phyloP scores from a whole-genome alignment of 1,140 invertebrate genomes.

The Aphidius gifuensis region DNA sequence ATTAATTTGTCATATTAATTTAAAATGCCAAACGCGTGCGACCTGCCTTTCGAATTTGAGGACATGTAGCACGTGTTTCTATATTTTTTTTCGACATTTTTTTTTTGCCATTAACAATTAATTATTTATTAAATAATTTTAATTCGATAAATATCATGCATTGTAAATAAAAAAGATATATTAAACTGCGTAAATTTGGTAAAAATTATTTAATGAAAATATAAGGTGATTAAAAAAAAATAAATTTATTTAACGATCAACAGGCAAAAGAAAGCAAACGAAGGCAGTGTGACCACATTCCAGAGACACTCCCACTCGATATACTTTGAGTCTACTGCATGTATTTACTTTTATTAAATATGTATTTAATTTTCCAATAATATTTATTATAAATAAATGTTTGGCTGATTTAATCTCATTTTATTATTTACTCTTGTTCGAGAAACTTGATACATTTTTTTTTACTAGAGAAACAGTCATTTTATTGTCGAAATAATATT shows the following conservation, averaged over 20 bases:
- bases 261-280: conserved; percentile 32
- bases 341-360: neutral
- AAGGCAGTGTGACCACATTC: conserved; percentile 43
- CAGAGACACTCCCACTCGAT: conserved; percentile 43
- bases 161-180: too few species aligned
- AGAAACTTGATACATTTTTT: too few species aligned
- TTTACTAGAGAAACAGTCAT: too few species aligned
- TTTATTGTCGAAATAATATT: too few species aligned
- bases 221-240: neutral
- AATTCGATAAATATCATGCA: too few species aligned
- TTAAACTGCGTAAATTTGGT: too few species aligned
- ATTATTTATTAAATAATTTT: too few species aligned
- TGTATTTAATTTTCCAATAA: conserved; percentile 3
- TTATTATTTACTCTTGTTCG: too few species aligned
- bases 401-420: neutral
- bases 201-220: too few species aligned
- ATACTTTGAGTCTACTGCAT: conserved; percentile 23
- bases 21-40: neutral
- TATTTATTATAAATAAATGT: neutral
- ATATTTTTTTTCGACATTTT: neutral
- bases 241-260: conserved; percentile 26
- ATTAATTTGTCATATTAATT: neutral
- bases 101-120: neutral
- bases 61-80: neutral
- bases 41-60: conserved; percentile 5